Conservation (phyloP, 2,888 invertebrate genomes). For the Parnassius orleans region DNA sequence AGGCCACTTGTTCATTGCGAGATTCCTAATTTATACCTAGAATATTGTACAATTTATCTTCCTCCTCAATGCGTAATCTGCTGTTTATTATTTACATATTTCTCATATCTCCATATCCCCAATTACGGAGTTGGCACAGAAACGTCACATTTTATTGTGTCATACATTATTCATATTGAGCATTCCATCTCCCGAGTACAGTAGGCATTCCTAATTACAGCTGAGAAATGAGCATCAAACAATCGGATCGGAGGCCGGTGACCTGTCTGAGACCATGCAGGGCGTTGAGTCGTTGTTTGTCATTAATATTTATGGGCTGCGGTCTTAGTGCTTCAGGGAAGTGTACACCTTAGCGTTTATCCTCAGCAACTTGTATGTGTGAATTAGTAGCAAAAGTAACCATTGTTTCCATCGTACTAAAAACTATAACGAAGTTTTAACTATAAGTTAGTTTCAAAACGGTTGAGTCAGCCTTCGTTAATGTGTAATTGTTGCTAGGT, state of each 20-base stretch:
- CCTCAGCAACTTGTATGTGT: conserved; percentile 34
- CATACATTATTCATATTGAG: conserved; percentile 45
- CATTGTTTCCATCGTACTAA: conserved; percentile 13
- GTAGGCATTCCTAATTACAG: conserved; percentile 68
- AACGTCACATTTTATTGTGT: conserved; percentile 38
- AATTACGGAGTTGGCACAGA: conserved; percentile 31
- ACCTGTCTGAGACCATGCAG: conserved; percentile 56
- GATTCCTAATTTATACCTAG: too few relatives aligned
- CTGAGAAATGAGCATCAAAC: conserved; percentile 62
- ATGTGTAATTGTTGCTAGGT: not conserved
- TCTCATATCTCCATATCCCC: conserved; percentile 26
- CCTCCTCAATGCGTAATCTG: conserved; percentile 5
- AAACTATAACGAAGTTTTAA: not conserved
- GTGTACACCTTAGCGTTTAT: conserved; percentile 57
- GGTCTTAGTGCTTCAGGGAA: conserved; percentile 66
- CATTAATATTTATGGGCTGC: conserved; percentile 75
- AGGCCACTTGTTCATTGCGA: too few relatives aligned
- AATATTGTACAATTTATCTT: not conserved
- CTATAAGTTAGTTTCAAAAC: conserved; percentile 23
- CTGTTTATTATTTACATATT: conserved; percentile 12
- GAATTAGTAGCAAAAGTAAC: conserved; percentile 38
- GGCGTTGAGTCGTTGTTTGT: conserved; percentile 68
- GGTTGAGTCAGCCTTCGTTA: conserved; percentile 26
- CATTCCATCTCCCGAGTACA: conserved; percentile 44
- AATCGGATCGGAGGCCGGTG: conserved; percentile 71